Conservation (phyloP, 2,797 vertebrate genomes). For the Chromis chromis region DNA sequence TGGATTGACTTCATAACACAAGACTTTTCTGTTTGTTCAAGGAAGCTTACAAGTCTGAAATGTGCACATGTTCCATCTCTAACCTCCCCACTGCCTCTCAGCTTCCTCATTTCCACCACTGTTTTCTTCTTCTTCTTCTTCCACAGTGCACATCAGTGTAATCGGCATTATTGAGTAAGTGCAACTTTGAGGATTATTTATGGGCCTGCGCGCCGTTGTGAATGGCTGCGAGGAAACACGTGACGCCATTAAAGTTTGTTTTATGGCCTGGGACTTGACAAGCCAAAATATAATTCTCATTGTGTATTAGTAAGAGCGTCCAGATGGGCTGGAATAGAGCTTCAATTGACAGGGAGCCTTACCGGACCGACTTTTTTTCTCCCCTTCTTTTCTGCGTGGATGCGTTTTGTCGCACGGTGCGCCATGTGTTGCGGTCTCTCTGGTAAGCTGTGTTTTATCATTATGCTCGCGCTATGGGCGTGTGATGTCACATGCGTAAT, state of each 20-base stretch:
- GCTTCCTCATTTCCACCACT: slow-evolving; percentile 51
- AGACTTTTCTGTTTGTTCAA: neutral
- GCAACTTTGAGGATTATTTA: slow-evolving; percentile 99
- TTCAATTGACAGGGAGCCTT: slow-evolving; percentile 86
- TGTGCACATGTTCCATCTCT: neutral
- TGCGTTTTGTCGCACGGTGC: slow-evolving; percentile 67
- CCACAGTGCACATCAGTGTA: slow-evolving; percentile 79
- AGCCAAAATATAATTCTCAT: slow-evolving; percentile 99
- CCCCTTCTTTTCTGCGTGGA: slow-evolving; percentile 71
- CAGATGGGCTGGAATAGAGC: slow-evolving; percentile 94
- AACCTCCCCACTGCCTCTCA: slow-evolving; percentile 16
- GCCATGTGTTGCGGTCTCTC: slow-evolving; percentile 76
- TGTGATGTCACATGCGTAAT: slow-evolving; percentile 76
- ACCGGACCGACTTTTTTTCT: slow-evolving; percentile 65
- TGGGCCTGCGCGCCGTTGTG: slow-evolving; percentile 92
- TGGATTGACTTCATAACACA: too few relatives aligned
- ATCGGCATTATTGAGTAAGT: slow-evolving; percentile 88
- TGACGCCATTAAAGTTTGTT: slow-evolving; percentile 99
- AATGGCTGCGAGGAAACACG: slow-evolving; percentile 98
- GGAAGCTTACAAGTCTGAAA: neutral
- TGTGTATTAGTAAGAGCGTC: slow-evolving; percentile 99
- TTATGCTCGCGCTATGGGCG: slow-evolving; percentile 67
- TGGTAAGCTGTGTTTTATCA: slow-evolving; percentile 89
- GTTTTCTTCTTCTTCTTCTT: slow-evolving; percentile 30
- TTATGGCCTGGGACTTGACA: slow-evolving; percentile 99